Conservation (phyloP, 2,113 vertebrate species). For the Corapipo altera region DNA sequence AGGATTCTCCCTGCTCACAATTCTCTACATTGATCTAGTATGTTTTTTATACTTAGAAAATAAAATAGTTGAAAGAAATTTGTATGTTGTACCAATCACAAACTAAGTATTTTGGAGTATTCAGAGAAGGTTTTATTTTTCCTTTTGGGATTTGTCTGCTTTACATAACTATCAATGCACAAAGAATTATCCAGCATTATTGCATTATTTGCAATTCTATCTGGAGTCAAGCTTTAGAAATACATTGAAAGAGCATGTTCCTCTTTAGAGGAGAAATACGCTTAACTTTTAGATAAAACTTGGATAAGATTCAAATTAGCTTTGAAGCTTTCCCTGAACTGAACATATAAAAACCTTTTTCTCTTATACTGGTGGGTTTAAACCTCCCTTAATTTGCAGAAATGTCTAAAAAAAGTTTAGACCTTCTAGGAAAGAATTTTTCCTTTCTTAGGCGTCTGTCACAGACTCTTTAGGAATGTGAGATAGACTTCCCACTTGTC, state of each 20-base stretch:
- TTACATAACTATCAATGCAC: neutral
- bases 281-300: neutral
- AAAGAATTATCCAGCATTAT: neutral
- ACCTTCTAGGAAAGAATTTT: neutral
- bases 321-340: neutral
- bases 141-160: neutral
- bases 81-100: neutral
- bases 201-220: slow-evolving; percentile 3
- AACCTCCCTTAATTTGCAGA: neutral
- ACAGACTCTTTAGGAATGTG: neutral
- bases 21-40: neutral
- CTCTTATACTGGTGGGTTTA: neutral
- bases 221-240: neutral
- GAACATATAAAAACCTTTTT: neutral
- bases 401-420: neutral
- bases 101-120: neutral
- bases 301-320: neutral
- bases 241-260: neutral
- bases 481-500: neutral
- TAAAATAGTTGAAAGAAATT: neutral
- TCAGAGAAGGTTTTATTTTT: neutral
- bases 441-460: neutral
- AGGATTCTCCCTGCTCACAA: neutral
- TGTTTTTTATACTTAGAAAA: neutral
- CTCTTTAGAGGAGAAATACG: neutral